Conservation (phyloP, 1,140 invertebrate species). For the Aethina tumida region DNA sequence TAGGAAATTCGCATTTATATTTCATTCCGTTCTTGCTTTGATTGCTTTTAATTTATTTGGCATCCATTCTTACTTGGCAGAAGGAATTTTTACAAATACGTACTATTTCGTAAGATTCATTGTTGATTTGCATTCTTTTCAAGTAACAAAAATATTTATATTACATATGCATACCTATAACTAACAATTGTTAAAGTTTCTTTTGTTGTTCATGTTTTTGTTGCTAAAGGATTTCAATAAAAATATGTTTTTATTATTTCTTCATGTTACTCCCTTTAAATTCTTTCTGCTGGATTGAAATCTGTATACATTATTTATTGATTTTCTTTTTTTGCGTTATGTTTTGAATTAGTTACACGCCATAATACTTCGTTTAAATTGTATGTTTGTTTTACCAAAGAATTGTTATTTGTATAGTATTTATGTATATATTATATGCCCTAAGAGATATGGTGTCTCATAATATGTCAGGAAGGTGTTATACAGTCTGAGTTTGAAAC, state of each 20-base stretch:
- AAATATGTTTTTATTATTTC: conserved; percentile 25
- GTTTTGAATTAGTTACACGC: conserved; percentile 5
- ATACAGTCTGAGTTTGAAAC: conserved; percentile 1
- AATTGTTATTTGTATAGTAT: conserved; percentile 34
- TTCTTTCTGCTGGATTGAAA: background rate
- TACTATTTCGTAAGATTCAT: too few relatives aligned
- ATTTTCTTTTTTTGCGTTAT: conserved; percentile 6
- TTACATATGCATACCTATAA: too few relatives aligned
- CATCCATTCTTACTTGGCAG: too few relatives aligned
- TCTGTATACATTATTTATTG: background rate
- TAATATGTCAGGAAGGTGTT: conserved; percentile 9
- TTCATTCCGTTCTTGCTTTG: too few relatives aligned
- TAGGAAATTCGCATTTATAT: too few relatives aligned
- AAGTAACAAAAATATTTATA: too few relatives aligned
- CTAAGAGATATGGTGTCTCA: conserved; percentile 15
- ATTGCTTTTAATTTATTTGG: too few relatives aligned
- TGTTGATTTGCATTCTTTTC: too few relatives aligned
- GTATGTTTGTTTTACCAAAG: conserved; percentile 27
- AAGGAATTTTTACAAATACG: too few relatives aligned
- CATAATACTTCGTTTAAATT: conserved; percentile 16
- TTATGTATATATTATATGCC: conserved; percentile 29
- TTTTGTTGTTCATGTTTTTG: too few relatives aligned
- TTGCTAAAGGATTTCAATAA: too few relatives aligned
- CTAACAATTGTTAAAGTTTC: too few relatives aligned
- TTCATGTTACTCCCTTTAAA: conserved; percentile 10